These are phyloP conservation scores for Cylindroiulus punctatus DNA, from an alignment of 2,888 invertebrate species.

Conservation along the genomic window DNA sequence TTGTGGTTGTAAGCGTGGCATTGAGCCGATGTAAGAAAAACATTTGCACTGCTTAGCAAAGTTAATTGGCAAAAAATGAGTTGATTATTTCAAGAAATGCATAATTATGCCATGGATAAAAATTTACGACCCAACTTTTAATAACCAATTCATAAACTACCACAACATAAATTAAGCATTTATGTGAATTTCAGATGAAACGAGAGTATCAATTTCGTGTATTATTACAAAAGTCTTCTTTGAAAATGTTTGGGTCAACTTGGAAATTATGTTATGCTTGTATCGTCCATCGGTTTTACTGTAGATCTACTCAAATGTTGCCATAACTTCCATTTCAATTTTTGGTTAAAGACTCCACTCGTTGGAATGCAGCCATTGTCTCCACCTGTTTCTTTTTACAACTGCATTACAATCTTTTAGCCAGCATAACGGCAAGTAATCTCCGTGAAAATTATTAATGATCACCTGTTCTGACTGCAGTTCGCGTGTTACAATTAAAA, in stretches of 20 bases:
- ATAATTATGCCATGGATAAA: too few relatives aligned
- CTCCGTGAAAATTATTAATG: not conserved
- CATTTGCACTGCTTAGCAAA: not conserved
- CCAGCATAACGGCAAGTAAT: conserved; percentile 40
- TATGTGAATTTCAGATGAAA: too few relatives aligned
- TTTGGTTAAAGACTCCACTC: not conserved
- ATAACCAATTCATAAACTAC: too few relatives aligned
- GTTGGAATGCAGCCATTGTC: not conserved
- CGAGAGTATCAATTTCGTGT: too few relatives aligned
- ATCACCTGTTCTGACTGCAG: not conserved
- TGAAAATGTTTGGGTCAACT: not conserved
- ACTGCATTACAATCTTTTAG: not conserved
- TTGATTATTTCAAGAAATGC: not conserved
- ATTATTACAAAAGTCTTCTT: too few relatives aligned
- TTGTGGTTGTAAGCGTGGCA: not conserved
- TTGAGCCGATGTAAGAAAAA: too few relatives aligned
- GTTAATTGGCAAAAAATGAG: not conserved
- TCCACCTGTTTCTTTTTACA: not conserved
- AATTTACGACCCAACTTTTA: too few relatives aligned
- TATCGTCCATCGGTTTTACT: not conserved
- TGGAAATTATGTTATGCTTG: not conserved
- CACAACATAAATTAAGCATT: too few relatives aligned
- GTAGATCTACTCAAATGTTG: conserved; percentile 3
- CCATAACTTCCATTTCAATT: not conserved
- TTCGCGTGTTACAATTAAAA: not conserved